Evolutionary conservation across 2,888 invertebrate species (phyloP), one percentile per base, ranked within the genome.

Genomic region (Drosophila imparisetae): DNA sequence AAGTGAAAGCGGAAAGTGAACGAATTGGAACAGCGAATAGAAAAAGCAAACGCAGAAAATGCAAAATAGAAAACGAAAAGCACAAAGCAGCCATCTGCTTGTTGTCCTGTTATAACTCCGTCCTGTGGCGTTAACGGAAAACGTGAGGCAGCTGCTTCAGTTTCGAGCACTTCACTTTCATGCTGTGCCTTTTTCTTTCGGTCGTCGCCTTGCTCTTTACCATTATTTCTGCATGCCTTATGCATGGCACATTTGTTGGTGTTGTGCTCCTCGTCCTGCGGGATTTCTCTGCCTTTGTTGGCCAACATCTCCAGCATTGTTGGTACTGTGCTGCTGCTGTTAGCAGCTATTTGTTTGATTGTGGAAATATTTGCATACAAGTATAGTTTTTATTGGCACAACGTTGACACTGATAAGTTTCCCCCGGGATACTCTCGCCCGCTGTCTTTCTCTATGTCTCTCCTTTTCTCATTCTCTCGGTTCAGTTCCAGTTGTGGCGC

Each of bases 351-450:
- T 90, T 90, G 89, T 88, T 90, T 86, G 90, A 86, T 90, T 90
- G 86, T 90, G 77, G 85, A 85, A 83, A 88, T 86, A 88, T 86
- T 86, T 90, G 86, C 90, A 86, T 87, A 80, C 88, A 68, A 75
- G 88, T 87, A 89, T 87, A 89, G 87, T 87, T 87, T 87, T 87
- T 87, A 87, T 88, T 87, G 86, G 90, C 88, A 88, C 88, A 87
- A 80, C 81, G 88, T 88, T 87, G 89, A 87, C 89, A 87, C 90
- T 87, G 87, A 87, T 87, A 87, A 87, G 90, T 85, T 81, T 82
- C 88, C 87, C 87, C 57, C 61, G 82, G 81, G 87, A 64, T 54
- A 29, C 69, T 58, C 52, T 38, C 64, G 57, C 34, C 42, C 57
- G 52, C 53, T 32, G 32, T 45, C 53, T 29, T 24, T 38, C 64